Evolutionary conservation across 1,140 invertebrate genomes (phyloP).

Genomic region (Yoshiicerus persimilis): DNA sequence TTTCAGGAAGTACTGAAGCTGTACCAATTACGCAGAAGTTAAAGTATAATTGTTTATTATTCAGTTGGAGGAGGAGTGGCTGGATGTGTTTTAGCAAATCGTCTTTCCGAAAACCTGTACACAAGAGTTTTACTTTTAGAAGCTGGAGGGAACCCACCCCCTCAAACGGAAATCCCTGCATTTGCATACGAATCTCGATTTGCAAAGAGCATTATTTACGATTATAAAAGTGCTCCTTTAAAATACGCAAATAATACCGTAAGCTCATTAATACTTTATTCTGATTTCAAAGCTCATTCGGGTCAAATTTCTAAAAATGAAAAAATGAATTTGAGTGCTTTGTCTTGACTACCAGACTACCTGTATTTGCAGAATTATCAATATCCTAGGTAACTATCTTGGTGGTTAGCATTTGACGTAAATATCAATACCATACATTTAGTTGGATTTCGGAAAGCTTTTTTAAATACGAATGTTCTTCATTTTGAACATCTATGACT

Average conservation of each 20-base stretch:
- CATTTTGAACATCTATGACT: no score
- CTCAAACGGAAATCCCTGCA: neutral
- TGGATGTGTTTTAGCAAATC: slow-evolving; percentile 58
- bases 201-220: neutral
- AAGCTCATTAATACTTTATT: neutral
- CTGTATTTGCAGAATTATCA: no score
- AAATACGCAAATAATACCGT: neutral
- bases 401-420: no score
- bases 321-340: no score
- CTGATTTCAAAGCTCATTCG: no score
- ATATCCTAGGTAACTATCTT: no score
- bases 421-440: no score
- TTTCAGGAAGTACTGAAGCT: neutral
- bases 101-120: no score
- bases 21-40: neutral
- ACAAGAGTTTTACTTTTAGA: slow-evolving; percentile 1
- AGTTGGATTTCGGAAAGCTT: no score
- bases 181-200: neutral
- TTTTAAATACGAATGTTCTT: no score
- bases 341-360: no score
- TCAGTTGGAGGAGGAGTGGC: slow-evolving; percentile 59
- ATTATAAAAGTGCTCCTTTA: neutral
- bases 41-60: neutral
- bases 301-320: no score
- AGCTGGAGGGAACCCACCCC: slow-evolving; percentile 22